Evolutionary conservation across 23 tunicate genomes (phyloP).

Genomic region (Aplidium turbinatum): DNA sequence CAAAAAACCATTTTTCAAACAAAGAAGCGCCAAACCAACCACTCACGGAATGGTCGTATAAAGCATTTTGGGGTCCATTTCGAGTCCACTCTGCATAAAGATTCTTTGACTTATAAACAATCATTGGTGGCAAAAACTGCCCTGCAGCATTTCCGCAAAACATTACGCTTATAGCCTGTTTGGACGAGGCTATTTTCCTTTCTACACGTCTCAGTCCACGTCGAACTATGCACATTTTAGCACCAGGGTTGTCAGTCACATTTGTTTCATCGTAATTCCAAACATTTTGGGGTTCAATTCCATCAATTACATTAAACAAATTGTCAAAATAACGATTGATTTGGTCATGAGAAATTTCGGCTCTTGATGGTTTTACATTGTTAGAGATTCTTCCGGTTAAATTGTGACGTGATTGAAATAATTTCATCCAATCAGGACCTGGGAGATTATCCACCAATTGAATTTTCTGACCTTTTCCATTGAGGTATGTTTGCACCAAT

Average conservation of each 20-base stretch:
- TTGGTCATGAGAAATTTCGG: conserved; percentile 20
- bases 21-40: conserved; percentile 25
- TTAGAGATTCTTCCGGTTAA: conserved; percentile 15
- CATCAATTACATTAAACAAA: background rate
- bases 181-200: conserved; percentile 21
- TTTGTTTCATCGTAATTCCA: conserved; percentile 47
- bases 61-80: conserved; percentile 4
- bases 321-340: conserved; percentile 34
- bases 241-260: conserved; percentile 34
- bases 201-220: conserved; percentile 31
- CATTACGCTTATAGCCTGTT: conserved; percentile 37
- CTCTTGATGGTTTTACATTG: conserved; percentile 17
- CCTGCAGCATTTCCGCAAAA: conserved; percentile 45
- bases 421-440: conserved; percentile 30
- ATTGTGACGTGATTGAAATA: conserved; percentile 16
- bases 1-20: conserved; percentile 31
- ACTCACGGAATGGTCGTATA: conserved; percentile 15
- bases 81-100: conserved; percentile 28
- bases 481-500: conserved; percentile 8
- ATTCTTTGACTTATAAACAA: conserved; percentile 33
- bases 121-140: conserved; percentile 38
- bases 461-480: conserved; percentile 14
- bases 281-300: conserved; percentile 12
- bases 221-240: conserved; percentile 9
- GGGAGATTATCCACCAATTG: conserved; percentile 27